Percentiles rank a stretch among this genome's conserved stretches.
phyloP scores from a whole-genome alignment of 2,888 invertebrate genomes.

The Lepidochrysops patricia region DNA sequence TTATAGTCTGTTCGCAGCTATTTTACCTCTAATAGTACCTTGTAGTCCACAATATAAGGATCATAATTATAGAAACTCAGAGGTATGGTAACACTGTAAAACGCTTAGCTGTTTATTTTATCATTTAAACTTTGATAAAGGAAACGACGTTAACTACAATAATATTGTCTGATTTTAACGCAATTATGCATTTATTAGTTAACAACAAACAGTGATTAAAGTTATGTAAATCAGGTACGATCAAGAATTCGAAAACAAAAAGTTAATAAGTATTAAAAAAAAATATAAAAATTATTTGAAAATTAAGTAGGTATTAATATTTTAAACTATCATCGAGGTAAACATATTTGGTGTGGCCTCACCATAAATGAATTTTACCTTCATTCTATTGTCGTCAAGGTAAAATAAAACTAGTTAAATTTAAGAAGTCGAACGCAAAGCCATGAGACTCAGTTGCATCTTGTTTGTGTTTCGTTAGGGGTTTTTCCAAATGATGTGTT shows the following conservation, averaged over 20 bases:
- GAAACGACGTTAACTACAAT: neutral
- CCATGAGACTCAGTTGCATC: neutral
- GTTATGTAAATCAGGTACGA: no score
- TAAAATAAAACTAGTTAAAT: neutral
- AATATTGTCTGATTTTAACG: neutral
- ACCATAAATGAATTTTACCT: neutral
- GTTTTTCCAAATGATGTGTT: neutral
- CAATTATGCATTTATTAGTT: neutral
- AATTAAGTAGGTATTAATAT: no score
- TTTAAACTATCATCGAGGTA: neutral
- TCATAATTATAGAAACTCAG: no score
- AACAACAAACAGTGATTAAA: no score
- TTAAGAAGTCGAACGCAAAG: neutral
- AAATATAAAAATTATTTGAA: no score
- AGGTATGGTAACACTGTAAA: no score
- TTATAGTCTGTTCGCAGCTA: no score
- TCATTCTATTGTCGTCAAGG: neutral
- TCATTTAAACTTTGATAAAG: neutral
- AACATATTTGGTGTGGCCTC: neutral
- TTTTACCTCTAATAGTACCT: no score
- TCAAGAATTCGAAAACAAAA: no score
- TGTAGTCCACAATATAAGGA: no score
- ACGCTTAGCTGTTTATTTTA: constrained; percentile 38
- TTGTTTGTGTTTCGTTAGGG: neutral
- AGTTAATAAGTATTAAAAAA: no score